Evolutionary conservation across 2,797 vertebrate species (phyloP), one percentile per base, ranked within the genome.

Genomic region (Cygnus olor): DNA sequence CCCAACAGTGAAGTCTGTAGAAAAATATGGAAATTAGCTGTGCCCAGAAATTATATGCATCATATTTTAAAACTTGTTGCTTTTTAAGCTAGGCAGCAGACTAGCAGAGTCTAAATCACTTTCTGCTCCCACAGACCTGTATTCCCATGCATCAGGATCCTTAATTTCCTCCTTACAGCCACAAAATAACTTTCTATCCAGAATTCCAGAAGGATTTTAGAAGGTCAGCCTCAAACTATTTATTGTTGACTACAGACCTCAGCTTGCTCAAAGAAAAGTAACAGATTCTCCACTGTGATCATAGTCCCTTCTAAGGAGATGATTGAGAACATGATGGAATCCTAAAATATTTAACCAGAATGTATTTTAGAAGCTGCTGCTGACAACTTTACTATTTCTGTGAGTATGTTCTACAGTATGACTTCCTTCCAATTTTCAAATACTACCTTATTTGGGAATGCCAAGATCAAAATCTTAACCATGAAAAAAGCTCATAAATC

Each of bases 321-420:
- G 51, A 88, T 77, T 80, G 79, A 95, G 90, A 95, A 96, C 79
- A 93, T 27, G 80, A 91, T 80, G 71, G 79, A 95, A 97, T 90
- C 80, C 76, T 90, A 94, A 94, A 92, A 94, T 89, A 95, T 91
- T 97, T 96, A 94, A 71, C 83, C 87, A 85, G 86, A 87, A 94
- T 82, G 74, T 89, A 94, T 96, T 97, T 94, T 88, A 93, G 90
- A 96, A 96, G 69, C 80, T 90, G 85, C 68, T 89, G 74, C 91
- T 96, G 90, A 92, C 95, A 95, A 95, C 91, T 96, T 93, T 89
- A 95, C 93, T 96, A 95, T 96, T 96, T 93, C 89, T 96, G 87
- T 89, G 87, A 78, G 45, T 92, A 77, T 74, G 68, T 94, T 96
- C 96, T 95, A 94, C 93, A 94, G 93, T 90, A 94, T 53, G 93